Evolutionary conservation across 2,797 vertebrate species (phyloP).

Genomic region (Meriones psammophilus): DNA sequence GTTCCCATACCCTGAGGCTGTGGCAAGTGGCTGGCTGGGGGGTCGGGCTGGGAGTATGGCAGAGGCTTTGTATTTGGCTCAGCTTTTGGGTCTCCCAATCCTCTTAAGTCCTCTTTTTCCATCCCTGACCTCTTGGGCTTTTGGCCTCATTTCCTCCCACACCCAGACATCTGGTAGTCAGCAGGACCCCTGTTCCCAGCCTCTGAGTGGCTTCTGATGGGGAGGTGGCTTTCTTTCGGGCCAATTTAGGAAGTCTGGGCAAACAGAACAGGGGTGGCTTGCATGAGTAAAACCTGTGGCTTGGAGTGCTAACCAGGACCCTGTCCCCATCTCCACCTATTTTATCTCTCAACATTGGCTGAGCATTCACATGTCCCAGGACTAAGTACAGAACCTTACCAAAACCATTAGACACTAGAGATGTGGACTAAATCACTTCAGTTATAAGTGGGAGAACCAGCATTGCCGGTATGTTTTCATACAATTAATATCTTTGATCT

Average conservation of each 20-base stretch:
- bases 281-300: not conserved
- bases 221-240: conserved; percentile 15
- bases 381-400: not conserved
- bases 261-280: not conserved
- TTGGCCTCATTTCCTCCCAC: conserved; percentile 62
- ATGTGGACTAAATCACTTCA: not conserved
- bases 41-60: not conserved
- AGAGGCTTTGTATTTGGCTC: conserved; percentile 51
- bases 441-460: not conserved
- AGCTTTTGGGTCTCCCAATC: conserved; percentile 48
- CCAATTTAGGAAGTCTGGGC: conserved; percentile 27
- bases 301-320: not conserved
- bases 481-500: not conserved
- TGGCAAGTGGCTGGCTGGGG: conserved; percentile 31
- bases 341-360: not conserved
- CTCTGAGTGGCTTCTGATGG: conserved; percentile 46
- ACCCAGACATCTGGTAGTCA: conserved; percentile 69
- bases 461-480: not conserved
- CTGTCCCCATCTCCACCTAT: not conserved
- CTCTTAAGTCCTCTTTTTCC: conserved; percentile 54
- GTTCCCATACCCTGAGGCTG: conserved; percentile 45
- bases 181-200: conserved; percentile 60
- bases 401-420: not conserved
- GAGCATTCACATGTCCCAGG: not conserved
- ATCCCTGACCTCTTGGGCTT: conserved; percentile 66